phyloP scores from a whole-genome alignment of 2,113 vertebrate species.

The Martes martes region DNA sequence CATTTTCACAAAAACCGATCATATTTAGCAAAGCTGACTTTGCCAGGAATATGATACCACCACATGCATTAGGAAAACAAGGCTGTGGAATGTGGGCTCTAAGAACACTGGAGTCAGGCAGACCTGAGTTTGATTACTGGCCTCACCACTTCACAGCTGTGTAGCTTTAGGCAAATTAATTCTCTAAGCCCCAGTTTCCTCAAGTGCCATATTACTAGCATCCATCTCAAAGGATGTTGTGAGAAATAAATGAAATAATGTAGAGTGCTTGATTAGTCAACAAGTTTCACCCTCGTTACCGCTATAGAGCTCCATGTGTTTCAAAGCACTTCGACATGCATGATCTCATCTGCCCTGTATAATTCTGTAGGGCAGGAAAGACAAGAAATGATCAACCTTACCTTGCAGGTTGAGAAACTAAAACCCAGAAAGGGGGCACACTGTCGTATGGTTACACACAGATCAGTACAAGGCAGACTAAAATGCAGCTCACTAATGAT shows the following conservation, averaged over 20 bases:
- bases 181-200: constrained; percentile 34
- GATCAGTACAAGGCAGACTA: neutral
- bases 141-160: neutral
- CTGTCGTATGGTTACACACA: neutral
- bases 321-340: constrained; percentile 1
- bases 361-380: neutral
- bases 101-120: neutral
- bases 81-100: neutral
- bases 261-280: neutral
- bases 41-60: neutral
- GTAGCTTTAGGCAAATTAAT: constrained; percentile 29
- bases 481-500: neutral
- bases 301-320: neutral
- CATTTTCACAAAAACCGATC: neutral
- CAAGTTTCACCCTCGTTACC: neutral
- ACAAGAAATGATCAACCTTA: constrained; percentile 12
- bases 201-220: neutral
- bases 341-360: constrained; percentile 44
- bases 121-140: neutral
- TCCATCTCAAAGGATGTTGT: neutral
- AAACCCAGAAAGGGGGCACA: neutral
- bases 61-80: neutral
- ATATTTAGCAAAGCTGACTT: neutral
- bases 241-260: neutral
- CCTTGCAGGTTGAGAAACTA: constrained; percentile 3